These are phyloP conservation scores for Onchidella celtica DNA, from an alignment of 2,888 invertebrate species.

Conservation along the genomic window DNA sequence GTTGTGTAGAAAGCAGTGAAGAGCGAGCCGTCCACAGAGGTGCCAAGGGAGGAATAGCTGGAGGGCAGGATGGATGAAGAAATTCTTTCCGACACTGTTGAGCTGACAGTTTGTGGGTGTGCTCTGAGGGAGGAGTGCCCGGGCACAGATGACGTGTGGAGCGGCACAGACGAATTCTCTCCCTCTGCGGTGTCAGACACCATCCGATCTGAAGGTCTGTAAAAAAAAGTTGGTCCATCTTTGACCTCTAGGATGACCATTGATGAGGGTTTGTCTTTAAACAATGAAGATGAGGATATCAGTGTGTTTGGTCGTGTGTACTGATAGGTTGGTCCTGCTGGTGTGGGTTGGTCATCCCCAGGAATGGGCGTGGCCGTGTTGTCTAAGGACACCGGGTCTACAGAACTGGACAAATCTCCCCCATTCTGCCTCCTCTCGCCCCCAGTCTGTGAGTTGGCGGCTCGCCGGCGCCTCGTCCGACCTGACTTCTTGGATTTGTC, in stretches of 20 bases:
- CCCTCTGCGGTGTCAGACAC: constrained; percentile 11
- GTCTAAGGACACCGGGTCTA: not conserved
- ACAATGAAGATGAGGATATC: not conserved
- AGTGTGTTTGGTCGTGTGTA: constrained; percentile 18
- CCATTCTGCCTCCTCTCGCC: not conserved
- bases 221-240: constrained; percentile 44
- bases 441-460: not conserved
- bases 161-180: not conserved
- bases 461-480: not conserved
- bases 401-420: not conserved
- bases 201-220: constrained; percentile 37
- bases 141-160: too few species aligned
- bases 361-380: not conserved
- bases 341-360: constrained; percentile 20
- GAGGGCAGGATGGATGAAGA: not conserved
- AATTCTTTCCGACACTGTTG: not conserved
- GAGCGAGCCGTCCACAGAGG: not conserved
- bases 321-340: not conserved
- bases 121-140: too few species aligned
- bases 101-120: too few species aligned
- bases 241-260: constrained; percentile 44
- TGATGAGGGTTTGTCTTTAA: constrained; percentile 27
- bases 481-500: not conserved
- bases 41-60: not conserved
- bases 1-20: not conserved